phyloP scores from a whole-genome alignment of 2,888 invertebrate genomes.

The Lepeophtheirus nordmannii region DNA sequence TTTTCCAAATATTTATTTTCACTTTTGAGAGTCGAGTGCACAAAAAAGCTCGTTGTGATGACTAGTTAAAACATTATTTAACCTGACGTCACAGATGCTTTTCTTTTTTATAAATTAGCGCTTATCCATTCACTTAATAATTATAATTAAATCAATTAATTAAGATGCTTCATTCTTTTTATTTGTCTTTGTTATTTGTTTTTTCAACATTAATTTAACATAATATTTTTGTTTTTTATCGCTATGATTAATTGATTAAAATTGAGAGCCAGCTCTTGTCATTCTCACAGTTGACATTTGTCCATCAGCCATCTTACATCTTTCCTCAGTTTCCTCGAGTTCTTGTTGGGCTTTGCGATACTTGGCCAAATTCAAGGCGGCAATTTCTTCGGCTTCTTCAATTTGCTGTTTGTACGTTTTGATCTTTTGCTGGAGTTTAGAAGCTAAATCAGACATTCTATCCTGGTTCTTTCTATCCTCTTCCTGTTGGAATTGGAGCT shows the following conservation, averaged over 20 bases:
- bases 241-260: background rate
- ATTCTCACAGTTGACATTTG: conserved; percentile 54
- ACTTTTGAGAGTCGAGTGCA: no score
- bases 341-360: conserved; percentile 59
- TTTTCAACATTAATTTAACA: no score
- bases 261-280: conserved; percentile 1
- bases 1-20: no score
- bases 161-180: no score
- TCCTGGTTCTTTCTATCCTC: conserved; percentile 99
- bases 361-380: conserved; percentile 92
- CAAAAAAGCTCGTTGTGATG: no score
- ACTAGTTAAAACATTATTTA: no score
- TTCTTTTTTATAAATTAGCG: no score
- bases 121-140: no score
- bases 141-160: no score
- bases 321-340: conserved; percentile 89
- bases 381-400: conserved; percentile 94
- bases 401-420: conserved; percentile 99
- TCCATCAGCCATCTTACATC: conserved; percentile 89
- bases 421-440: conserved; percentile 99
- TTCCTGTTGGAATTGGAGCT: conserved; percentile 49
- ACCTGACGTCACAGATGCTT: no score
- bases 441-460: conserved; percentile 96
- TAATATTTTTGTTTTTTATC: no score
- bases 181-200: no score